A percentile compares a stretch with the other conserved stretches of the same genome.
Evolutionary conservation across 2,797 vertebrate genomes (phyloP).

Genomic region (Yasuhikotakia modesta): DNA sequence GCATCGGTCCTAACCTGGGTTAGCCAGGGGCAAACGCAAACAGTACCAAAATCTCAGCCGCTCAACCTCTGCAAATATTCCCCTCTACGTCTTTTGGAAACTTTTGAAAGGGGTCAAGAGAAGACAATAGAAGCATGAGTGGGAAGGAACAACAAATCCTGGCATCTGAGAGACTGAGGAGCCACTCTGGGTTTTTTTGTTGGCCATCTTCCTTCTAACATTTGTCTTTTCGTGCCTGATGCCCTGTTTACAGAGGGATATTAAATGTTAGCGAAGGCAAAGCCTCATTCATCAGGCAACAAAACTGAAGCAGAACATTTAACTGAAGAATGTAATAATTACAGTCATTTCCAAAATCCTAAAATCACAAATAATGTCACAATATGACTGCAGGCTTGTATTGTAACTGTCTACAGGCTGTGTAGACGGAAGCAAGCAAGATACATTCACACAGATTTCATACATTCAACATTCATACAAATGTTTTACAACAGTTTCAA

Average conservation of each 20-base stretch:
- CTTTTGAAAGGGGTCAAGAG: neutral
- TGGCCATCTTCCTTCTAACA: slow-evolving; percentile 10
- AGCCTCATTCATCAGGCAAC: neutral
- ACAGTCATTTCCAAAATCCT: neutral
- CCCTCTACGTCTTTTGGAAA: slow-evolving; percentile 22
- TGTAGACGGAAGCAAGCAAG: neutral
- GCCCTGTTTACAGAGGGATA: slow-evolving; percentile 23
- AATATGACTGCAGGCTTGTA: neutral
- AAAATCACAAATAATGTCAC: neutral
- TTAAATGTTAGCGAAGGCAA: slow-evolving; percentile 44
- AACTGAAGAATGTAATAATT: neutral
- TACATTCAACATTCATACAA: too few relatives aligned
- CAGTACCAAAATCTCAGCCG: slow-evolving; percentile 9
- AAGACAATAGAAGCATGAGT: slow-evolving; percentile 28
- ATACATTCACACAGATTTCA: too few relatives aligned
- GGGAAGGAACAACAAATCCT: slow-evolving; percentile 12
- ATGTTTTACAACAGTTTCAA: too few relatives aligned
- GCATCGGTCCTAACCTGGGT: neutral
- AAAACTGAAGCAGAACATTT: neutral
- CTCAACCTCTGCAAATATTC: slow-evolving; percentile 30
- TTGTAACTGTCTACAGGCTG: too few relatives aligned
- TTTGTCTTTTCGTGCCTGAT: slow-evolving; percentile 12
- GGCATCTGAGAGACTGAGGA: slow-evolving; percentile 19
- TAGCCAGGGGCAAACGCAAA: slow-evolving; percentile 31
- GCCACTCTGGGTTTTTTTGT: slow-evolving; percentile 22